These are phyloP conservation scores for Rhadinocentrus ornatus DNA, from an alignment of 2,797 vertebrate species.

Conservation along the genomic window DNA sequence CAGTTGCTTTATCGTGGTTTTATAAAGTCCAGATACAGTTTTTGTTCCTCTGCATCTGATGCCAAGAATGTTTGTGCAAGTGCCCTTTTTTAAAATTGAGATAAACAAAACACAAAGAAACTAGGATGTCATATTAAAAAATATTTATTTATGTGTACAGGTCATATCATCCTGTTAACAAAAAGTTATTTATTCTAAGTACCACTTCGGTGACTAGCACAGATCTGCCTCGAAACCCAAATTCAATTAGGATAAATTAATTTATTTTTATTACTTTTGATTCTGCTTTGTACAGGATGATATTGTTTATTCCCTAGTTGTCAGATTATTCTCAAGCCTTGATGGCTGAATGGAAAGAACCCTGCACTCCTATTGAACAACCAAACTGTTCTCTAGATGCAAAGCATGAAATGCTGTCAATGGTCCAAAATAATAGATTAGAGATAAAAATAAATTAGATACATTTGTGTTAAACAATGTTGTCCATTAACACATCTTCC, in stretches of 20 bases:
- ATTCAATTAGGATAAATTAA: not conserved
- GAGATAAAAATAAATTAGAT: not conserved
- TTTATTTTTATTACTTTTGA: not conserved
- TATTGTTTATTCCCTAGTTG: not conserved
- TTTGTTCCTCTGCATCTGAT: not conserved
- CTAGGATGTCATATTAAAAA: no score
- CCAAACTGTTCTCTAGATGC: not conserved
- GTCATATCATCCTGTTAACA: no score
- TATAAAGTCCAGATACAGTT: not conserved
- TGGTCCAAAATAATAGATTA: not conserved
- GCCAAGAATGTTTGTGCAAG: no score
- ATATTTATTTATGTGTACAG: no score
- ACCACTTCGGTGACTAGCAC: no score
- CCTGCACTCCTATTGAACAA: not conserved
- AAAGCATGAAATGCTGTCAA: not conserved
- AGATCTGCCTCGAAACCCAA: no score
- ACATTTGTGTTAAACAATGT: not conserved
- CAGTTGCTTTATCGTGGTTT: not conserved
- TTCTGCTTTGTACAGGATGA: not conserved
- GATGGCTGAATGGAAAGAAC: not conserved
- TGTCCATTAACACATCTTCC: constrained; percentile 2
- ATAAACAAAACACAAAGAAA: no score
- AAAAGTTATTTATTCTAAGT: no score
- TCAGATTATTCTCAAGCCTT: not conserved
- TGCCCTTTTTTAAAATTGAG: no score